Evolutionary conservation across 30 jellyfish, hydroid and myxozoan species (phyloP).

Genomic region (Hydractinia echinata): DNA sequence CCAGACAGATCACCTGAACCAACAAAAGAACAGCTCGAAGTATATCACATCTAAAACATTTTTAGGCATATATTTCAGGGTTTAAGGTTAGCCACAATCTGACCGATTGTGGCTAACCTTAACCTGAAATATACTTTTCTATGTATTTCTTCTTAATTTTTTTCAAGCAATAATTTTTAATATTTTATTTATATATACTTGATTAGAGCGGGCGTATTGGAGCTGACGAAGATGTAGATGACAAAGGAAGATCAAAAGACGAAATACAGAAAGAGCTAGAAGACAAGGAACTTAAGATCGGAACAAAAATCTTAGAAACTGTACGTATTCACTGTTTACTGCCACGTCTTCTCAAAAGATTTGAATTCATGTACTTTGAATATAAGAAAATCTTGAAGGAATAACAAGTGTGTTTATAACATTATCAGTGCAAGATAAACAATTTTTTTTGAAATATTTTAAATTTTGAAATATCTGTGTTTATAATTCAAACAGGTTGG

Average conservation of each 20-base stretch:
- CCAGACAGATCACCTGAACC: constrained; percentile 96
- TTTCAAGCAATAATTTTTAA: background rate
- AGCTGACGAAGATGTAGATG: constrained; percentile 90
- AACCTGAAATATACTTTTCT: background rate
- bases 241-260: constrained; percentile 60
- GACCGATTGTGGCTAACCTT: too few relatives aligned
- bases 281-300: constrained; percentile 87
- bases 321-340: constrained; percentile 35
- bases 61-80: too few relatives aligned
- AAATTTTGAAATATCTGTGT: background rate
- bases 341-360: background rate
- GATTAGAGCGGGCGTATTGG: constrained; percentile 86
- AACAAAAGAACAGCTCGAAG: constrained; percentile 67
- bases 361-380: background rate
- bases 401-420: too few relatives aligned
- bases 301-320: constrained; percentile 91
- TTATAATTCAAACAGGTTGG: constrained; percentile 53
- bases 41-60: background rate
- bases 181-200: background rate
- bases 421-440: background rate
- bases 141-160: background rate
- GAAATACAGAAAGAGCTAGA: constrained; percentile 67
- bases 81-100: too few relatives aligned
- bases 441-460: background rate
- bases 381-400: too few relatives aligned